Evolutionary conservation across 2,888 invertebrate genomes (phyloP).

Genomic region (Oxytorus armatus): DNA sequence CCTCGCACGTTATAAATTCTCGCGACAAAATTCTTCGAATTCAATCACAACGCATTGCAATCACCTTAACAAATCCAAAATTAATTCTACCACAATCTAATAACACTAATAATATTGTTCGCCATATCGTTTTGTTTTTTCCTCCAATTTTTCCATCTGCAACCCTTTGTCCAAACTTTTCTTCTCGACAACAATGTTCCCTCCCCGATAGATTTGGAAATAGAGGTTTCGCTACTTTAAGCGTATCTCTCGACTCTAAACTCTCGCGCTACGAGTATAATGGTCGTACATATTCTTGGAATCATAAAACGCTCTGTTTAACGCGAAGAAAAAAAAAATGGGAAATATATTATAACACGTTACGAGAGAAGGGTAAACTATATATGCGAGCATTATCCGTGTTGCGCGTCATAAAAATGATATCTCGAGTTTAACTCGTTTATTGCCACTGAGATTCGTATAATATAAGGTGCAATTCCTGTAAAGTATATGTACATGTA

Average conservation of each 20-base stretch:
- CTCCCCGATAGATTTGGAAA: slow-evolving; percentile 21
- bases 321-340: slow-evolving; percentile 45
- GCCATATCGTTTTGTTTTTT: no score
- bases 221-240: slow-evolving; percentile 12
- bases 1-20: not conserved
- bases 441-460: slow-evolving; percentile 38
- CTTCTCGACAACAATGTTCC: slow-evolving; percentile 30
- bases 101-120: no score
- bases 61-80: not conserved
- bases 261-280: slow-evolving; percentile 8
- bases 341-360: slow-evolving; percentile 46
- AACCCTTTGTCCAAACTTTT: no score
- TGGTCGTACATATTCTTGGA: slow-evolving; percentile 33
- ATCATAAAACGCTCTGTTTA: slow-evolving; percentile 50
- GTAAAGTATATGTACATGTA: slow-evolving; percentile 3
- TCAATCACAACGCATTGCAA: not conserved
- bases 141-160: no score
- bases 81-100: not conserved
- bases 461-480: slow-evolving; percentile 30
- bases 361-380: slow-evolving; percentile 28
- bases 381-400: slow-evolving; percentile 19
- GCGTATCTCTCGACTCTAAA: not conserved
- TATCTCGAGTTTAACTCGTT: slow-evolving; percentile 50
- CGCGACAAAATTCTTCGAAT: not conserved
- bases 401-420: slow-evolving; percentile 51